Conservation (phyloP, 2,797 vertebrate genomes). For the Microhierax caerulescens region DNA sequence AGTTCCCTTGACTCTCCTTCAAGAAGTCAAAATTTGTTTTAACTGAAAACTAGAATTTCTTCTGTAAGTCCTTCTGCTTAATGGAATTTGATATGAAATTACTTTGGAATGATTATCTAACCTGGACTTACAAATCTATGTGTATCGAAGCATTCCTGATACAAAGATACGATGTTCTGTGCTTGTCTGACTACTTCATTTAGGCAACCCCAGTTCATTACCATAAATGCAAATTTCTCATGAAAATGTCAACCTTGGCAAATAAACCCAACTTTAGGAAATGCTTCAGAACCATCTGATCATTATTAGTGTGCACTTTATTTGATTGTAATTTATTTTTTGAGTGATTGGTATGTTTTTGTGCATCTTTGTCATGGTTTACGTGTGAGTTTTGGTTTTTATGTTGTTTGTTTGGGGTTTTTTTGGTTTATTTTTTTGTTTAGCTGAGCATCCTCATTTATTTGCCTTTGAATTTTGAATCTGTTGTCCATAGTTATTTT, state of each 20-base stretch:
- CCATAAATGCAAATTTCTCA: background rate
- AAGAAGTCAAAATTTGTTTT: background rate
- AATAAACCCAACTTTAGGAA: background rate
- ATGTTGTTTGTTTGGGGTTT: too few relatives aligned
- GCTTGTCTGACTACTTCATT: background rate
- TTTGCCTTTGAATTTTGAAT: background rate
- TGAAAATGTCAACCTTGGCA: background rate
- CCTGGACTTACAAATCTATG: background rate
- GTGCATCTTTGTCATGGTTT: background rate
- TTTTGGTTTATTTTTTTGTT: rapidly evolving
- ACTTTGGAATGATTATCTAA: background rate
- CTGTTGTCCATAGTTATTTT: background rate
- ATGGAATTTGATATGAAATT: background rate
- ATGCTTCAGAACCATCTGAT: background rate
- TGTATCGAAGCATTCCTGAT: background rate
- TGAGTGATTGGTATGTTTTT: background rate
- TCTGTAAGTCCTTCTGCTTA: background rate
- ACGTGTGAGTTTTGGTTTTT: background rate
- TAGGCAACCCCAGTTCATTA: background rate
- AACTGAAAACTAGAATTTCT: background rate
- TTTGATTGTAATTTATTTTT: background rate
- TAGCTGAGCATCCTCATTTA: background rate
- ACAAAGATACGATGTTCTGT: background rate
- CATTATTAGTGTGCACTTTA: background rate
- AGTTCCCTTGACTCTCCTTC: too few relatives aligned